Evolutionary conservation across 2,113 vertebrate species (phyloP), one percentile per base, ranked within the genome.

Genomic region (Cochlearius cochlearius): DNA sequence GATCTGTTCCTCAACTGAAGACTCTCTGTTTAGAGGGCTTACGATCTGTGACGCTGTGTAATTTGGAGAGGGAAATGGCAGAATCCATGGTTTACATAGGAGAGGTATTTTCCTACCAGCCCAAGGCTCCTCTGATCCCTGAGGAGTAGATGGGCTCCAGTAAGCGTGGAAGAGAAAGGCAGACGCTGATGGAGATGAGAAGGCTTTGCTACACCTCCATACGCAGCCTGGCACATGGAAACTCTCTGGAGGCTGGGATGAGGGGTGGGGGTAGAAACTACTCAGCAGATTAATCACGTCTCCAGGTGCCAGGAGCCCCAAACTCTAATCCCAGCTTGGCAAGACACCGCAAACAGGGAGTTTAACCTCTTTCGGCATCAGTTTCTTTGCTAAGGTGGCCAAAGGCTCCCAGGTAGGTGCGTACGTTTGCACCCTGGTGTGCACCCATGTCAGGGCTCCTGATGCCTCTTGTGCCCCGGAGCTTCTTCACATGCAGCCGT

Each of bases 401-500:
- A 7, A 43, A 53, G 55, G 41, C 63, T 60, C 63, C 11, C 1
- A 7, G 67, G 27, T 59, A 26, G 45, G 29, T 3, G 4, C 0
- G 0, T 22, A 23, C 1, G 2, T 32, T 59, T 52, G 73, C 29
- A 7, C 29, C 7, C 11, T 5, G 53, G n/a, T 27, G 38, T 11
- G 21, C 3, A 1, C 1, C 3, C 11, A 17, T 15, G 20, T 11
- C 4, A 1, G 34, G 41, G 22, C 10, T 76, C 36, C 38, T 45
- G 18, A 0, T n/a, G 63, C 62, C 39, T 2, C 1, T 5, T 38
- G 38, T 22, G 43, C 5, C 13, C 45, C 4, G 2, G 36, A 64
- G 36, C 59, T 52, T 32, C 14, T 52, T n/a, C 14, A 0, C 0
- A 0, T 60, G 56, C 64, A 25, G 16, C 1, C 2, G 4, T 25